These are phyloP conservation scores for Drosophila gunungcola DNA, from an alignment of 1,140 invertebrate species.

Conservation along the genomic window DNA sequence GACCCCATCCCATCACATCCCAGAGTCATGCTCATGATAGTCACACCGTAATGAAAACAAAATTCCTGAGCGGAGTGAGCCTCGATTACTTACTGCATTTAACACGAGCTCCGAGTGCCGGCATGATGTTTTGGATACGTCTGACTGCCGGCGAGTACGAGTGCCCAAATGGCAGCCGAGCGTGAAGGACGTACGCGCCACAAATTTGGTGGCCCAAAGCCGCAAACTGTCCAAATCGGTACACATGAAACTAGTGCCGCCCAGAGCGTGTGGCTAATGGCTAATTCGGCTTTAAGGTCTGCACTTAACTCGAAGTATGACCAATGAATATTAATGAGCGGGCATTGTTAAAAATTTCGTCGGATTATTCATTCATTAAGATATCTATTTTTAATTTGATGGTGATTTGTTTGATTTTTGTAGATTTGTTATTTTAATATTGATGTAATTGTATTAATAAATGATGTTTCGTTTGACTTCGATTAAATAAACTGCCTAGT, in stretches of 20 bases:
- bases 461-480: too few species aligned
- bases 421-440: background rate
- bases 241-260: constrained; percentile 5
- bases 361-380: background rate
- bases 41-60: constrained; percentile 30
- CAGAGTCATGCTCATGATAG: constrained; percentile 20
- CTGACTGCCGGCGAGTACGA: constrained; percentile 38
- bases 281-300: constrained; percentile 35
- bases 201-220: constrained; percentile 67
- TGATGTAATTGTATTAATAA: too few species aligned
- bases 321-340: constrained; percentile 31
- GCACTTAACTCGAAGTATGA: constrained; percentile 12
- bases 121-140: constrained; percentile 24
- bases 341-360: background rate
- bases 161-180: constrained; percentile 53
- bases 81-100: constrained; percentile 73
- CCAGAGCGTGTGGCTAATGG: constrained; percentile 27
- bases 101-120: constrained; percentile 58
- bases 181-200: constrained; percentile 65
- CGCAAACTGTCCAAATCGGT: constrained; percentile 26
- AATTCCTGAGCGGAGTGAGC: constrained; percentile 47
- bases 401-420: background rate
- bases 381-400: background rate
- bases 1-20: background rate
- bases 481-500: background rate